A percentile compares a stretch with the other conserved stretches of the same genome.
These are phyloP conservation scores for Bemisia tabaci DNA, from an alignment of 1,140 invertebrate genomes.

Conservation along the genomic window DNA sequence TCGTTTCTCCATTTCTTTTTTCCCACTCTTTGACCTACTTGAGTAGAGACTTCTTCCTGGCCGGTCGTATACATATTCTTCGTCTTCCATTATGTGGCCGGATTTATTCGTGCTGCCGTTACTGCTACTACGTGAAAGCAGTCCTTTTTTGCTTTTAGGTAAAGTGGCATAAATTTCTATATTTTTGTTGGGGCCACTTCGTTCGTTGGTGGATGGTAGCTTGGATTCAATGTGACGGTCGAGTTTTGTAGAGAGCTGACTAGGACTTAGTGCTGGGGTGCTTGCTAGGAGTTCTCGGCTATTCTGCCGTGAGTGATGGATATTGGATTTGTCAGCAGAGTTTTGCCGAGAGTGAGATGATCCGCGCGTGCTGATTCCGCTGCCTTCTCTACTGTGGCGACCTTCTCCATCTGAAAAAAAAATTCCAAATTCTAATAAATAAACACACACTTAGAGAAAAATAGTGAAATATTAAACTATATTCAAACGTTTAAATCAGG, in stretches of 20 bases:
- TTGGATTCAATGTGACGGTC: constrained; percentile 6
- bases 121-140: constrained; percentile 18
- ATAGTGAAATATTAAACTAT: constrained; percentile 2
- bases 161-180: constrained; percentile 85
- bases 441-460: constrained; percentile 10
- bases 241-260: constrained; percentile 4
- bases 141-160: constrained; percentile 63
- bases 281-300: constrained; percentile 43
- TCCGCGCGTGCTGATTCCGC: constrained; percentile 40
- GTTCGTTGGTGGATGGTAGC: constrained; percentile 28
- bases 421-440: constrained; percentile 13
- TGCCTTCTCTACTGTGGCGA: constrained; percentile 61
- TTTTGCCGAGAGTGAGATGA: constrained; percentile 45
- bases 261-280: constrained; percentile 22
- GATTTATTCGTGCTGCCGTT: constrained; percentile 16
- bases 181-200: constrained; percentile 42
- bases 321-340: constrained; percentile 42
- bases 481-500: neutral
- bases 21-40: constrained; percentile 45
- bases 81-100: constrained; percentile 50
- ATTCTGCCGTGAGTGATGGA: constrained; percentile 44
- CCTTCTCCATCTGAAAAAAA: constrained; percentile 36
- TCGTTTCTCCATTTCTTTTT: constrained; percentile 59
- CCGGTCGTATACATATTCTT: constrained; percentile 48
- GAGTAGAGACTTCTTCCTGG: constrained; percentile 46